Evolutionary conservation across 2,113 vertebrate genomes (phyloP), one percentile per base, ranked within the genome.

Genomic region (Eleginops maclovinus): DNA sequence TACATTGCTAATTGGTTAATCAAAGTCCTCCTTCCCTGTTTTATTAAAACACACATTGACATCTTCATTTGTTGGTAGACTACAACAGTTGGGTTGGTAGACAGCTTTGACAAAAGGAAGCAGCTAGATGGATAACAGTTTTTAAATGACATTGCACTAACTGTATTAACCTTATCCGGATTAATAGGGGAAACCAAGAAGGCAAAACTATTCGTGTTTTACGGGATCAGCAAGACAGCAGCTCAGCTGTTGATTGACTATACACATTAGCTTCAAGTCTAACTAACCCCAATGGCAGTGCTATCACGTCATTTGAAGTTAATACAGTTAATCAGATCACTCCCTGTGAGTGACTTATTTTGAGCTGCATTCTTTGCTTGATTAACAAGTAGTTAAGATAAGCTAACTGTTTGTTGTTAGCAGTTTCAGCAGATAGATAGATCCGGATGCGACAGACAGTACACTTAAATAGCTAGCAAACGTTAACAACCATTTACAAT

Each of bases 361-460:
- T 12, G 12, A 55, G 9, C 40, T 60, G 9, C 50, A 65, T 53
- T 47, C 11, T 40, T 51, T 4, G 14, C 11, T 31, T 21, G 22
- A 19, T 28, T 50, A 16, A 21, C 24, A 47, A 14, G 15, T 73
- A 62, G 28, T 26, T 50, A 36, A 55, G 6, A 22, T 0, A 15
- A 7, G 71, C 59, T 71, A 46, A 60, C 26, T 67, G 54, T 66
- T 51, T 24, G 17, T 61, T 70, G 49, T 62, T 76, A 74, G 75
- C 81, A 31, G 19, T 58, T 76, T 65, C 36, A 63, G 58, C 50
- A 81, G 24, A 80, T 60, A 81, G 64, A 68, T 72, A 49, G 41
- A 64, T 11, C 56, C 60, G 43, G 41, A 47, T 51, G 9, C 7
- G 16, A 62, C n/a, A 47, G 46, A 49, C 31, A 24, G 54, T 44